phyloP scores from a whole-genome alignment of 2,113 vertebrate genomes.

The Gopherus evgoodei region DNA sequence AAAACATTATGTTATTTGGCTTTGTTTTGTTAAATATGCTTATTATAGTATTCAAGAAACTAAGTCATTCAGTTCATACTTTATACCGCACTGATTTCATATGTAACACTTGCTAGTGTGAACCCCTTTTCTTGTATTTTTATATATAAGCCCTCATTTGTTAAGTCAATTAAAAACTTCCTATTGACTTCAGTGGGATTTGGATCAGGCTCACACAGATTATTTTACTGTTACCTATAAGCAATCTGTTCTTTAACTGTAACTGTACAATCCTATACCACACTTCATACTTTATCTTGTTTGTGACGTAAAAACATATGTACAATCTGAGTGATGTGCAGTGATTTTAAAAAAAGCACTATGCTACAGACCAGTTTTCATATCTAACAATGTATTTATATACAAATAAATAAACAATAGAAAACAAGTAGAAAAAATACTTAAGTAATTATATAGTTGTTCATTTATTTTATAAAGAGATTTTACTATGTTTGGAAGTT shows the following conservation, averaged over 20 bases:
- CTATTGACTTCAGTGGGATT: neutral
- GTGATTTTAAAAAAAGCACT: neutral
- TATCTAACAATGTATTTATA: neutral
- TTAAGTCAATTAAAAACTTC: neutral
- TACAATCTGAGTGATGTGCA: neutral
- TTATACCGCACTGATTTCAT: neutral
- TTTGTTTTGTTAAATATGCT: neutral
- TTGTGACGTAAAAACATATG: neutral
- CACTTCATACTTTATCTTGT: neutral
- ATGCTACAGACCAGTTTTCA: neutral
- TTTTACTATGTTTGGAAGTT: neutral
- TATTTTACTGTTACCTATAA: neutral
- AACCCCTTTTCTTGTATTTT: neutral
- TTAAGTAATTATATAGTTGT: neutral
- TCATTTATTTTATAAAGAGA: neutral
- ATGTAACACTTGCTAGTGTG: neutral
- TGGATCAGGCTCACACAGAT: neutral
- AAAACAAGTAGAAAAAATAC: neutral
- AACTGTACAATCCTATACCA: neutral
- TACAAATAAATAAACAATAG: neutral
- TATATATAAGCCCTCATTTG: neutral
- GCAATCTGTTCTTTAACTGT: neutral
- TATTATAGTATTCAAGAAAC: neutral
- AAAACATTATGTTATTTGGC: neutral
- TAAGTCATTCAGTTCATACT: neutral